Percentiles rank a stretch among this genome's conserved stretches.
These are phyloP conservation scores for Epinephelus moara DNA, from an alignment of 2,113 vertebrate genomes.

Conservation along the genomic window DNA sequence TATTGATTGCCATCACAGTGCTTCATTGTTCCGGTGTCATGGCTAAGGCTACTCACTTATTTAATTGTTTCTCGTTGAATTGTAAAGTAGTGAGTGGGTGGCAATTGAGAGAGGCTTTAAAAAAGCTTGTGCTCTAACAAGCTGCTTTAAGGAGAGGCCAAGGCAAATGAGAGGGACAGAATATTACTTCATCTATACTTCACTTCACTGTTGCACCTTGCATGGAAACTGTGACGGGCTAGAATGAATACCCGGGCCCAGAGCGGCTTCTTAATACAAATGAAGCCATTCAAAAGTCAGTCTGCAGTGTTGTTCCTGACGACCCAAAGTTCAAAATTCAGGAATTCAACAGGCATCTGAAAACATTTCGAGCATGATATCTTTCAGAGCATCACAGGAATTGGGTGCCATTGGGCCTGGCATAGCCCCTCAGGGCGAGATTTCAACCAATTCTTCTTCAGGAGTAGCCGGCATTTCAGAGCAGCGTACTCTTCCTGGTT, in stretches of 20 bases:
- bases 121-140: conserved; percentile 45
- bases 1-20: conserved; percentile 76
- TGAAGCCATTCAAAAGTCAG: neutral
- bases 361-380: conserved; percentile 50
- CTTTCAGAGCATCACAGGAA: conserved; percentile 32
- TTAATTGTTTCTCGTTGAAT: conserved; percentile 76
- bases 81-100: conserved; percentile 77
- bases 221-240: conserved; percentile 6
- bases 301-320: neutral
- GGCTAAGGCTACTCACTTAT: conserved; percentile 65
- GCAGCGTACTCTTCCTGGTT: conserved; percentile 60
- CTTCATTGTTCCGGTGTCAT: conserved; percentile 68
- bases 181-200: conserved; percentile 18
- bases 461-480: conserved; percentile 44
- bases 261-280: neutral
- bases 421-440: conserved; percentile 60
- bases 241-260: neutral
- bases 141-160: conserved; percentile 47
- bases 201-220: conserved; percentile 6
- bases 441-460: conserved; percentile 53
- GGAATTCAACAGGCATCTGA: conserved; percentile 47
- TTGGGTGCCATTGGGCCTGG: conserved; percentile 55
- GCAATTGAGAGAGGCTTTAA: conserved; percentile 63
- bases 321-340: conserved; percentile 53
- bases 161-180: conserved; percentile 39